Evolutionary conservation across 2,113 vertebrate genomes (phyloP).

Genomic region (Syngnathus scovelli): DNA sequence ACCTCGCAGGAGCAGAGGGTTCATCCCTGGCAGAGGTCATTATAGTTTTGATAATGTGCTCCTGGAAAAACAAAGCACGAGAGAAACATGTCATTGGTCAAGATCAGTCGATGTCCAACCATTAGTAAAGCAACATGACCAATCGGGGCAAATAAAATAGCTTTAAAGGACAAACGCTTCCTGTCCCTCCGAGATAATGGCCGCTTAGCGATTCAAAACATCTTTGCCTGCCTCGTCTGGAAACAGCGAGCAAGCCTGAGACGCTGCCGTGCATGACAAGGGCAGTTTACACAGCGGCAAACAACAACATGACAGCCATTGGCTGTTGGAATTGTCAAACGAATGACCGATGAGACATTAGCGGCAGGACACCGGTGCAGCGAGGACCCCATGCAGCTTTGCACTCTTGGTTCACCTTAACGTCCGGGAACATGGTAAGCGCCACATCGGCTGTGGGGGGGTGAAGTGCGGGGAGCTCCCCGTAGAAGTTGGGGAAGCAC

Average conservation of each 20-base stretch:
- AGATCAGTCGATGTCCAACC: neutral
- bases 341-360: conserved; percentile 68
- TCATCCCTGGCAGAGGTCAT: conserved; percentile 92
- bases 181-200: conserved; percentile 48
- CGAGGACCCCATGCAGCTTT: neutral
- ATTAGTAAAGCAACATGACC: neutral
- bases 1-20: conserved; percentile 94
- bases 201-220: conserved; percentile 63
- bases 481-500: conserved; percentile 95
- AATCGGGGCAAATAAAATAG: neutral
- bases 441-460: conserved; percentile 87
- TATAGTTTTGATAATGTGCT: conserved; percentile 93
- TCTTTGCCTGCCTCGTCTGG: conserved; percentile 43
- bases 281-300: conserved; percentile 56
- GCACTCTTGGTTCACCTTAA: conserved; percentile 63
- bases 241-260: conserved; percentile 34
- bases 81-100: conserved; percentile 6
- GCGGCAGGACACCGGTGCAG: neutral
- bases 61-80: conserved; percentile 69
- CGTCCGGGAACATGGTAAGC: conserved; percentile 89
- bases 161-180: conserved; percentile 13
- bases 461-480: conserved; percentile 88
- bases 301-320: conserved; percentile 51
- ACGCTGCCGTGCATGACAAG: conserved; percentile 64
- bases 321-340: conserved; percentile 29